phyloP scores from a whole-genome alignment of 2,888 invertebrate genomes.

The Muscina levida region DNA sequence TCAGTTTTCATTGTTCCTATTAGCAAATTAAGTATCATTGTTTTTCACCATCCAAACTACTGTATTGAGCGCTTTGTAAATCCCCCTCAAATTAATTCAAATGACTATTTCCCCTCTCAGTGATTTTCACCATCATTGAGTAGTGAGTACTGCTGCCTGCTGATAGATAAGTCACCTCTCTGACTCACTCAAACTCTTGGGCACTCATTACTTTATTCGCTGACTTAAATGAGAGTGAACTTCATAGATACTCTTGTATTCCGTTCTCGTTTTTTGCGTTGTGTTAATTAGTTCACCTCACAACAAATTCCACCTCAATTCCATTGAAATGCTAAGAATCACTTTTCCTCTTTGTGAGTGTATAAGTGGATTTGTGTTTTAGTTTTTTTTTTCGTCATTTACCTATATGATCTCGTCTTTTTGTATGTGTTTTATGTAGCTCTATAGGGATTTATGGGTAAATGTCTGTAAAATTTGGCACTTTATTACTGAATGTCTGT shows the following conservation, averaged over 20 bases:
- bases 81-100: too few relatives aligned
- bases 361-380: neutral
- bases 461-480: constrained; percentile 45
- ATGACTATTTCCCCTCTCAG: too few relatives aligned
- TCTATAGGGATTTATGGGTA: constrained; percentile 19
- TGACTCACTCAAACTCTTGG: constrained; percentile 23
- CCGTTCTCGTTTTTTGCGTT: constrained; percentile 25
- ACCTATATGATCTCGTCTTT: neutral
- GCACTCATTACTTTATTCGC: neutral
- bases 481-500: constrained; percentile 13
- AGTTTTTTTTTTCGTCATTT: constrained; percentile 2
- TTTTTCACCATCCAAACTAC: too few relatives aligned
- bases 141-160: too few relatives aligned
- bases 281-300: constrained; percentile 61
- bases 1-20: too few relatives aligned
- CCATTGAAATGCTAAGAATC: constrained; percentile 52
- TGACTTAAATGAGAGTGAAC: neutral
- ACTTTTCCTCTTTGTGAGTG: constrained; percentile 52
- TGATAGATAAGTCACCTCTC: too few relatives aligned
- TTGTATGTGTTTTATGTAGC: neutral
- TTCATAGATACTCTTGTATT: constrained; percentile 27
- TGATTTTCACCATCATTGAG: too few relatives aligned
- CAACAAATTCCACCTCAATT: constrained; percentile 61
- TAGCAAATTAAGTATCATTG: too few relatives aligned
- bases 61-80: too few relatives aligned